These are phyloP conservation scores for Atta cephalotes DNA, from an alignment of 1,140 invertebrate species.

Conservation along the genomic window DNA sequence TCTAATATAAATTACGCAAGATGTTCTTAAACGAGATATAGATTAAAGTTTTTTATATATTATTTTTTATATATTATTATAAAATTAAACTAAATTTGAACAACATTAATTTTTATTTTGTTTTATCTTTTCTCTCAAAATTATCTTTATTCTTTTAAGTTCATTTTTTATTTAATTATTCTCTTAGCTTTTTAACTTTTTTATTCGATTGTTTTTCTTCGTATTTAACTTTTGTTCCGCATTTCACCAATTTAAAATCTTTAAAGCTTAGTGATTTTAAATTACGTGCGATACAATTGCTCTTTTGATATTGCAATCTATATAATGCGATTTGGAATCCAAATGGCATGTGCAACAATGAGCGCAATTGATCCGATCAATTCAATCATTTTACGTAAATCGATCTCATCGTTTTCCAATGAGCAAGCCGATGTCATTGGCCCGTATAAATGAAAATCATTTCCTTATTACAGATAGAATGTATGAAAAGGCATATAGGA, in stretches of 20 bases:
- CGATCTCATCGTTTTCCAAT: constrained; percentile 26
- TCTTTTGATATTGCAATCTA: not conserved
- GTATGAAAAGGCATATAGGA: not conserved
- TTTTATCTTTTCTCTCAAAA: not conserved
- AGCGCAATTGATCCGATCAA: constrained; percentile 33
- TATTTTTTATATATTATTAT: not conserved
- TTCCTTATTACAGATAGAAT: not conserved
- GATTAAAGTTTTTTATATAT: not conserved
- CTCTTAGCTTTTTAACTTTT: not conserved
- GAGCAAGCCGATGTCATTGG: constrained; percentile 24
- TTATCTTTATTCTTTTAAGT: not conserved
- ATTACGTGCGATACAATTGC: not conserved
- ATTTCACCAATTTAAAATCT: not conserved
- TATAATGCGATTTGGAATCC: not conserved
- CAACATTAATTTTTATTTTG: not conserved
- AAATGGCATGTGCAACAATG: constrained; percentile 18
- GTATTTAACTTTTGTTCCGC: not conserved
- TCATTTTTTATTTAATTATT: not conserved
- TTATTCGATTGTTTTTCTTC: not conserved
- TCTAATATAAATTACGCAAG: not conserved
- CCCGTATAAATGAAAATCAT: constrained; percentile 40
- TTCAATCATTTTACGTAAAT: constrained; percentile 18
- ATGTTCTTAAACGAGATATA: not conserved
- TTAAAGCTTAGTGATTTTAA: not conserved
- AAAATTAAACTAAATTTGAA: not conserved